These are phyloP conservation scores for Odontophorus gujanensis DNA, from an alignment of 2,113 vertebrate species.

Conservation along the genomic window DNA sequence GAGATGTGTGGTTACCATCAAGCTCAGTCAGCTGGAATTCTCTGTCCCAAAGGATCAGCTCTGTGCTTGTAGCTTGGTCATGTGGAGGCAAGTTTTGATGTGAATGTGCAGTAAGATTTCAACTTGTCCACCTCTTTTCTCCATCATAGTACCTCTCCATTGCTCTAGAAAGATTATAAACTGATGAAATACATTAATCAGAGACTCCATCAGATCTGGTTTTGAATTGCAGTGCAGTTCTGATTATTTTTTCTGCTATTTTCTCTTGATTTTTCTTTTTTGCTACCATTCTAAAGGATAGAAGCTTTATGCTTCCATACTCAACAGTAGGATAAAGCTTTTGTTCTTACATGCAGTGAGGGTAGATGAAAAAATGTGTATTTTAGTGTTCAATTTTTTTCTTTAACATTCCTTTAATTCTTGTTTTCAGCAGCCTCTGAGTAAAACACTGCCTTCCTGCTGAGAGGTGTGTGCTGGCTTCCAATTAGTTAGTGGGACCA, in stretches of 20 bases:
- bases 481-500: too few relatives aligned
- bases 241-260: background rate
- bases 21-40: constrained; percentile 27
- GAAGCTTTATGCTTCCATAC: background rate
- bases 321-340: background rate
- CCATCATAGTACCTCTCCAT: background rate
- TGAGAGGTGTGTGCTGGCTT: too few relatives aligned
- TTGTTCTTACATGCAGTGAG: background rate
- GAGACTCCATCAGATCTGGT: background rate
- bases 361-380: background rate
- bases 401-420: background rate
- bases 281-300: background rate
- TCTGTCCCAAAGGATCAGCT: constrained; percentile 4
- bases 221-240: background rate
- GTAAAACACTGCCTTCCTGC: too few relatives aligned
- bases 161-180: background rate
- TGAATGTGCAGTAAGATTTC: background rate
- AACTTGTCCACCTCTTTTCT: background rate
- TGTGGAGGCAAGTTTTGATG: background rate
- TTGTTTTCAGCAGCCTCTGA: too few relatives aligned
- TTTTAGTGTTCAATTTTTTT: background rate
- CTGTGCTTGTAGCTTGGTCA: background rate
- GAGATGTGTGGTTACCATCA: background rate
- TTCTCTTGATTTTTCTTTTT: background rate
- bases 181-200: background rate